phyloP scores from a whole-genome alignment of 2,113 vertebrate species.

The Psammodynastes pulverulentus region DNA sequence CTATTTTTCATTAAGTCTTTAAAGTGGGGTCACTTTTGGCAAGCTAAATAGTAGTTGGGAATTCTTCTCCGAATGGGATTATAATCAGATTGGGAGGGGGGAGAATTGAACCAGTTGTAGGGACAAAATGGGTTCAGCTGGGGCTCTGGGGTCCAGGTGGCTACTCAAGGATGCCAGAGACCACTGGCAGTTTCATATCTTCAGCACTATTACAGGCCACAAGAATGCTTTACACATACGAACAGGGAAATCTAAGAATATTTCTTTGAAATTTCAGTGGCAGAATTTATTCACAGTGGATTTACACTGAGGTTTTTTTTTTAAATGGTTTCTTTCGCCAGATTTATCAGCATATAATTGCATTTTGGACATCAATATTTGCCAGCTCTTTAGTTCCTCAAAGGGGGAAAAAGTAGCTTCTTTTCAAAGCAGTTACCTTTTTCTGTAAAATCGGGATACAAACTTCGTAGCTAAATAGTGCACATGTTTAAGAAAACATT shows the following conservation, averaged over 20 bases:
- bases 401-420: conserved; percentile 29
- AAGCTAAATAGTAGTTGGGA: neutral
- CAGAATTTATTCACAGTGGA: conserved; percentile 71
- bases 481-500: conserved; percentile 51
- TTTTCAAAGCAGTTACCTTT: conserved; percentile 57
- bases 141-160: neutral
- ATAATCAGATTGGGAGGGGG: neutral
- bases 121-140: neutral
- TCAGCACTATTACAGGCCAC: neutral
- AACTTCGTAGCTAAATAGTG: conserved; percentile 24
- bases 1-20: neutral
- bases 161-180: neutral
- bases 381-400: conserved; percentile 64
- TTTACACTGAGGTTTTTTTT: conserved; percentile 64
- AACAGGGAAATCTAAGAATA: conserved; percentile 65
- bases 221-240: conserved; percentile 60
- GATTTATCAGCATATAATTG: conserved; percentile 64
- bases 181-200: neutral
- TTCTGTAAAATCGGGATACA: conserved; percentile 58
- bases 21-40: neutral
- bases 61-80: neutral
- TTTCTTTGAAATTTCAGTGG: conserved; percentile 59
- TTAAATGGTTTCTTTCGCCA: conserved; percentile 30
- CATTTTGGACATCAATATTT: conserved; percentile 58
- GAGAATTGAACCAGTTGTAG: neutral